Evolutionary conservation across 2,797 vertebrate genomes (phyloP).

Genomic region (Catamblyrhynchus diadema): DNA sequence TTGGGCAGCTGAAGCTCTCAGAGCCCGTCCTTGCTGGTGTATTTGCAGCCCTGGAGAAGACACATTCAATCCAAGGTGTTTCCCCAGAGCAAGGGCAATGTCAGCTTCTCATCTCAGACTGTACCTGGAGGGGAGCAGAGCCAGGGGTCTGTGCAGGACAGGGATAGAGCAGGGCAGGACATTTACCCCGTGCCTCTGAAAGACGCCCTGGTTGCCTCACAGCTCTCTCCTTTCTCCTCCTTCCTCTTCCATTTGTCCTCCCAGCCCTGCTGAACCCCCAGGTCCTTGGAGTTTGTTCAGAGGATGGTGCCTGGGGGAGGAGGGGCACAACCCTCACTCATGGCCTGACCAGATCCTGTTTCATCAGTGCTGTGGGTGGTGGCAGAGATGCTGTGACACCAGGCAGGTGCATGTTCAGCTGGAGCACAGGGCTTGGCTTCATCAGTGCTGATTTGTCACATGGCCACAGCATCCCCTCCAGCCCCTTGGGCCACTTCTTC

Average conservation of each 20-base stretch:
- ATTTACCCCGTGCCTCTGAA: background rate
- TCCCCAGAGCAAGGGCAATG: background rate
- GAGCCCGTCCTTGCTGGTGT: background rate
- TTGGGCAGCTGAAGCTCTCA: background rate
- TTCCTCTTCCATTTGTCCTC: background rate
- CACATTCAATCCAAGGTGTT: background rate
- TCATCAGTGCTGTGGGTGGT: rapidly evolving
- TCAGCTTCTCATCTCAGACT: background rate
- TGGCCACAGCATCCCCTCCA: background rate
- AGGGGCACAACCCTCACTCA: background rate
- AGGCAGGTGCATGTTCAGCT: background rate
- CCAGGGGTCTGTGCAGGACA: background rate
- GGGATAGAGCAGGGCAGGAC: background rate
- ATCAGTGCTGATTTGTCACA: background rate
- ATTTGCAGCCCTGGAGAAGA: background rate
- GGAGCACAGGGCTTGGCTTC: background rate
- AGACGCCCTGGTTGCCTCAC: background rate
- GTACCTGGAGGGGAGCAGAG: background rate
- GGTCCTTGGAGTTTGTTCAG: background rate
- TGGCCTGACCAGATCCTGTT: rapidly evolving
- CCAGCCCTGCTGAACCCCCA: background rate
- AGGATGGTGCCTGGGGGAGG: background rate
- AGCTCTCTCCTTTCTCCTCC: background rate
- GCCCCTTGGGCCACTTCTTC: background rate
- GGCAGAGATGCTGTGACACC: background rate